Evolutionary conservation across 2,888 invertebrate genomes (phyloP).

Genomic region (Glaucopsyche alexis): DNA sequence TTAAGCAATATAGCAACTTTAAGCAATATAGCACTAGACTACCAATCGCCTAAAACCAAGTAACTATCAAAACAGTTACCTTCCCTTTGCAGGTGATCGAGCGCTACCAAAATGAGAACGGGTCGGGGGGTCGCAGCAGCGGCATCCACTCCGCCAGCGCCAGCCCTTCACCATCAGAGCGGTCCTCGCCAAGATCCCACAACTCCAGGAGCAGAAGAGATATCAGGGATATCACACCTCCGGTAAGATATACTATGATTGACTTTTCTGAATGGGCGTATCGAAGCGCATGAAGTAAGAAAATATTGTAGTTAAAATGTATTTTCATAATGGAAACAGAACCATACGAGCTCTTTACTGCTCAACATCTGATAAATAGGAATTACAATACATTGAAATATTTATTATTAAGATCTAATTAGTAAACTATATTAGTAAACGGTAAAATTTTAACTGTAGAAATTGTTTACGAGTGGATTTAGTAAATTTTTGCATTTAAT

Average conservation of each 20-base stretch:
- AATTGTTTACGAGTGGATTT: too few relatives aligned
- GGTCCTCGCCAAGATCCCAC: constrained; percentile 68
- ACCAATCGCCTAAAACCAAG: background rate
- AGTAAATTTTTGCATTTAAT: constrained; percentile 4
- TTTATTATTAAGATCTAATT: too few relatives aligned
- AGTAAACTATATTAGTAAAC: too few relatives aligned
- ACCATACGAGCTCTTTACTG: too few relatives aligned
- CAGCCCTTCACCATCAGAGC: constrained; percentile 71
- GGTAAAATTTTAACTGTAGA: too few relatives aligned
- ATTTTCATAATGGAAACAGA: background rate
- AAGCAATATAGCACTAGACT: background rate
- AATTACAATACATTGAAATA: too few relatives aligned
- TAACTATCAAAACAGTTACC: constrained; percentile 35
- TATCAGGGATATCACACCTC: constrained; percentile 63
- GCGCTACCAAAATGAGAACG: constrained; percentile 81
- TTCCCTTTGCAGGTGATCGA: constrained; percentile 80
- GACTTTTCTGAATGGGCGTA: background rate
- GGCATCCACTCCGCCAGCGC: constrained; percentile 78
- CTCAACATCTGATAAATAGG: too few relatives aligned
- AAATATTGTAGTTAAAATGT: background rate
- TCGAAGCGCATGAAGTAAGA: background rate
- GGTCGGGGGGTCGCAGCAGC: constrained; percentile 80
- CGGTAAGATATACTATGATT: constrained; percentile 50
- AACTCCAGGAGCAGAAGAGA: constrained; percentile 60
- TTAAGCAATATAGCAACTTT: background rate